phyloP scores from a whole-genome alignment of 2,113 vertebrate genomes.

The Coptodon bakossiorum region DNA sequence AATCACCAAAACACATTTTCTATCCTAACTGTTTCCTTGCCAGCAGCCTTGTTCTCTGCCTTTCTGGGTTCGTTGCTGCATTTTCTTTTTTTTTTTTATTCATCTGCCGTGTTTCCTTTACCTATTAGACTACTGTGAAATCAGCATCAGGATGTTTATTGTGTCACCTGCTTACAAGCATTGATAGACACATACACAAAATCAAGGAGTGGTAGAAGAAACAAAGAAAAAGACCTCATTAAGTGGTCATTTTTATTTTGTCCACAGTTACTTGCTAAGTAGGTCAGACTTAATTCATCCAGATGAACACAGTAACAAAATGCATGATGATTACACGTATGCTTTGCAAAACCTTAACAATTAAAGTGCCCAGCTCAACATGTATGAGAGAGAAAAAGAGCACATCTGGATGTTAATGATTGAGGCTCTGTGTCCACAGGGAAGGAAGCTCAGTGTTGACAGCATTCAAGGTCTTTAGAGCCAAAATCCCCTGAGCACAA shows the following conservation, averaged over 20 bases:
- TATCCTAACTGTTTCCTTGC: not conserved
- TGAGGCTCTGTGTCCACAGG: not conserved
- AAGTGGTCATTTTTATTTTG: not conserved
- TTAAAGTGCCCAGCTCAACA: not conserved
- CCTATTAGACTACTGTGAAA: not conserved
- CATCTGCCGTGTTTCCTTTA: not conserved
- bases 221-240: not conserved
- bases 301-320: not conserved
- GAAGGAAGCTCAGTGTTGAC: not conserved
- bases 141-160: not conserved
- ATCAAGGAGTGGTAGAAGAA: not conserved
- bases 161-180: not conserved
- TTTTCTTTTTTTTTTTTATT: not conserved
- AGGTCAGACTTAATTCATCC: not conserved
- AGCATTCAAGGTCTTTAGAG: not conserved
- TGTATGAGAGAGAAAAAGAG: not conserved
- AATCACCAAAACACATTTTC: not conserved
- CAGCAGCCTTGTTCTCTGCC: not conserved
- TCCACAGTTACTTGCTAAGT: not conserved
- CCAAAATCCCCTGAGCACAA: not conserved
- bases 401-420: not conserved
- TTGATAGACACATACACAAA: not conserved
- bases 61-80: not conserved
- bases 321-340: not conserved
- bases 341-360: not conserved